phyloP scores from a whole-genome alignment of 2,113 vertebrate genomes.

The Hypocryptadius cinnamomeus region DNA sequence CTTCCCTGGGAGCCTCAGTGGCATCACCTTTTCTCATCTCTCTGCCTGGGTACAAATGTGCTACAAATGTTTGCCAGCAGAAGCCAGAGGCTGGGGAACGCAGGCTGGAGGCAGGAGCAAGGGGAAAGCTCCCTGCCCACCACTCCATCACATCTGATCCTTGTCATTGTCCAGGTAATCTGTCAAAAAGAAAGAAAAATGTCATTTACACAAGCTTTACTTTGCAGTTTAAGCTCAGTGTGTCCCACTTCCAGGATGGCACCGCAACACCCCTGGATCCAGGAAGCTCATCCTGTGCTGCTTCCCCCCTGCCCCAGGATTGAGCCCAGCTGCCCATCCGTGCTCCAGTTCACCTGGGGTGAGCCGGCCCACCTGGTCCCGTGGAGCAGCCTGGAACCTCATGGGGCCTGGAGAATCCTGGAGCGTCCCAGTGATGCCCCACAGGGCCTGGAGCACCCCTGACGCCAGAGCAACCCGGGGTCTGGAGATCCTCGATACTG shows the following conservation, averaged over 20 bases:
- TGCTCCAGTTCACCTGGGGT: neutral
- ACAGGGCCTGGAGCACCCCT: neutral
- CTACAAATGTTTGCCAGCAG: neutral
- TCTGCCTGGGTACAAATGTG: neutral
- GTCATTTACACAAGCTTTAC: neutral
- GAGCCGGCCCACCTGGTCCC: neutral
- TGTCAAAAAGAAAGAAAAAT: neutral
- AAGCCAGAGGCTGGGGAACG: rapidly evolving
- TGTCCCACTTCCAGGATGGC: neutral
- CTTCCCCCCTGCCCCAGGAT: neutral
- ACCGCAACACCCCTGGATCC: neutral
- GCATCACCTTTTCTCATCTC: neutral
- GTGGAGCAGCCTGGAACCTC: neutral
- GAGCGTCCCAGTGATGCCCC: neutral
- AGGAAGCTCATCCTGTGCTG: neutral
- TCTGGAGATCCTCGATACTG: neutral
- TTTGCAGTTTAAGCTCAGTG: neutral
- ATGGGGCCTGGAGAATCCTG: neutral
- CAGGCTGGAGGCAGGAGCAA: neutral
- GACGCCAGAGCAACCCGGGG: neutral
- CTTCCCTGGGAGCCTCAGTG: neutral
- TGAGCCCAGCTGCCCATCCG: neutral
- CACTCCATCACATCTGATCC: rapidly evolving
- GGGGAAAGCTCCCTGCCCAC: neutral
- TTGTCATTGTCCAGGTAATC: neutral